Evolutionary conservation across 1,140 invertebrate species (phyloP), one percentile per base, ranked within the genome.

Genomic region (Drosophila funebris): DNA sequence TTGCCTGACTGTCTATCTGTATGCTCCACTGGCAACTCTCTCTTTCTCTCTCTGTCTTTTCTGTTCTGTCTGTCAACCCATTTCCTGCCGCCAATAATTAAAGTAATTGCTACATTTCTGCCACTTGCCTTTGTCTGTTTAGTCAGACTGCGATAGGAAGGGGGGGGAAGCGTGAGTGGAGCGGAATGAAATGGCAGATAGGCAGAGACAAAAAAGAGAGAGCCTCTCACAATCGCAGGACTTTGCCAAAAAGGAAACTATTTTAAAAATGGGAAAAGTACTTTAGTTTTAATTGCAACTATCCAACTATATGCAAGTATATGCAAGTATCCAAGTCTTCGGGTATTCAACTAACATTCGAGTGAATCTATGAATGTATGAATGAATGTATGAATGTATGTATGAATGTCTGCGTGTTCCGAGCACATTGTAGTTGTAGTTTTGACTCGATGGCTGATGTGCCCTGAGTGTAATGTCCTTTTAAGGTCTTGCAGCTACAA

Each of bases 1-100:
- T n/a, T 36, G 13, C 36, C 41, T n/a, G 9, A 11, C 48, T 37
- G 48, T 70, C 61, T 64, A 33, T 33, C 60, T 56, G 24, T 29
- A 29, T 39, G 61, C 52, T 41, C 24, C 33, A 31, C 58, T 43
- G 37, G 9, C 33, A 43, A 31, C 41, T 41, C 14, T 44, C 18
- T 29, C 37, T 41, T 11, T 44, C 18, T 29, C 37, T 58, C 29
- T 36, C 60, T 60, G 58, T 46, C 37, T 33, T 36, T 48, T 66
- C 53, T 60, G 57, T 48, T 76, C 69, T 69, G 82, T 87, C 82
- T 85, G 82, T 85, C 82, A 85, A 81, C 74, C 82, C 82, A 71
- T 87, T 85, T 85, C 82, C 82, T 87, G 83, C 83, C 83, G 83
- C 82, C 82, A 87, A 87, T 87, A 87, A 87, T 87, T 87, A 87